Base-by-base conservation (phyloP, 2,113 vertebrate genomes). In the Callocephalon fimbriatum region DNA sequence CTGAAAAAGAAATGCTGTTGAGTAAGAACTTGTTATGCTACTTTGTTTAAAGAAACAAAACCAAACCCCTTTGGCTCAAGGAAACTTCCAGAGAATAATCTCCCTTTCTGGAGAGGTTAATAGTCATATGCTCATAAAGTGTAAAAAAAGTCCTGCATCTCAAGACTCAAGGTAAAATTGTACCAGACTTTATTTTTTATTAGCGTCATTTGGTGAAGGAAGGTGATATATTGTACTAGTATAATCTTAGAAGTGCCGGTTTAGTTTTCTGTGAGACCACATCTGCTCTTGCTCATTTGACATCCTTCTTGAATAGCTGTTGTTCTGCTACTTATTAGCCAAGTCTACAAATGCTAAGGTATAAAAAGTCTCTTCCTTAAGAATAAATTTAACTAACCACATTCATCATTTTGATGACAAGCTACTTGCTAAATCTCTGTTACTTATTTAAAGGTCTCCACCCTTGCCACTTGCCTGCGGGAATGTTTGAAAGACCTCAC, bases 371-470 rank as follows among this genome's bases (percentile, higher is more conserved):
- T 82, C 53, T 82, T 96, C 84, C 74, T 93, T 73, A 96, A 91
- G 44, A 96, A 91, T 75, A 96, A 84, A 67, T 82, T 88, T 62
- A 92, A 87, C 89, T 94, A 97, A 90, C 40, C 93, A 77, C 40
- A 70, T 91, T 67, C 37, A 93, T 94, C 51, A 54, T 92, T 96
- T 93, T 61, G 59, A 38, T 95, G 81, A n/a, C 71, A 91, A 76
- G 77, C 25, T 70, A 40, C 35, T 73, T 10, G 38, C 54, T 84
- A 62, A 79, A 87, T 66, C 71, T 92, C 63, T 88, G 54, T 92
- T 85, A 71, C 91, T 95, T 93, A 81, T 86, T 97, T 94, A 79
- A 94, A 94, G 78, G 72, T 86, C 74, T 73, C 81, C 42, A 84
- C 38, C 83, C 25, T 96, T 95, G 89, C 71, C 59, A 77, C 37